phyloP scores from a whole-genome alignment of 2,888 invertebrate genomes.

The Sphaerophoria taeniata region DNA sequence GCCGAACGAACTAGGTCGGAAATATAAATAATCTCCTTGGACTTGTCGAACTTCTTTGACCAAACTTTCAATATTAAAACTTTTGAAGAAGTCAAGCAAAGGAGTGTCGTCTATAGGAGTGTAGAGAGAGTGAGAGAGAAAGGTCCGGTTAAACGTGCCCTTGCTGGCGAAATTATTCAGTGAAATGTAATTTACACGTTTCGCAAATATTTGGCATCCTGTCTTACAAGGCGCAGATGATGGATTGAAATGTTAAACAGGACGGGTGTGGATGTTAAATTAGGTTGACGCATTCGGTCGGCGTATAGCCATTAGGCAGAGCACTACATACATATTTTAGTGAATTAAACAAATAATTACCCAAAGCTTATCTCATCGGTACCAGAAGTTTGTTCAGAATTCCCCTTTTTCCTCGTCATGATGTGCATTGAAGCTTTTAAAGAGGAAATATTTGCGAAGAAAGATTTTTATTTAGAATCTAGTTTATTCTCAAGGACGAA shows the following conservation, averaged over 20 bases:
- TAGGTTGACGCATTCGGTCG: slow-evolving; percentile 38
- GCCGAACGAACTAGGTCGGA: slow-evolving; percentile 10
- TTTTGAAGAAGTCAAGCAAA: slow-evolving; percentile 43
- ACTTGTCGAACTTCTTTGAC: slow-evolving; percentile 57
- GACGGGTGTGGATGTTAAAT: slow-evolving; percentile 43
- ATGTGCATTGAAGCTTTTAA: neutral
- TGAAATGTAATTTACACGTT: slow-evolving; percentile 68
- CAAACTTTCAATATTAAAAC: slow-evolving; percentile 59
- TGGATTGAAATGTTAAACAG: slow-evolving; percentile 51
- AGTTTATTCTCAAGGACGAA: slow-evolving; percentile 39
- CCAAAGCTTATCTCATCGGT: slow-evolving; percentile 54
- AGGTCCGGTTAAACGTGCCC: slow-evolving; percentile 20
- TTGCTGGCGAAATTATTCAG: slow-evolving; percentile 49
- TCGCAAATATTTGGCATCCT: slow-evolving; percentile 68
- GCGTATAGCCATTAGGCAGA: no score
- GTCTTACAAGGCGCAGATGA: slow-evolving; percentile 45
- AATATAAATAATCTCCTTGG: slow-evolving; percentile 65
- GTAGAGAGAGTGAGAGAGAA: neutral
- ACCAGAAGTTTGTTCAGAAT: neutral
- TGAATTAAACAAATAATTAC: slow-evolving; percentile 56
- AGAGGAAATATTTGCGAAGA: slow-evolving; percentile 46
- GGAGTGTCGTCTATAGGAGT: neutral
- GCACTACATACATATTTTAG: neutral
- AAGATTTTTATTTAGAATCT: slow-evolving; percentile 46
- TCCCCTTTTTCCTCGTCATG: no score